Evolutionary conservation across 2,888 invertebrate species (phyloP), one percentile per base, ranked within the genome.

Genomic region (Pheosia tremula): DNA sequence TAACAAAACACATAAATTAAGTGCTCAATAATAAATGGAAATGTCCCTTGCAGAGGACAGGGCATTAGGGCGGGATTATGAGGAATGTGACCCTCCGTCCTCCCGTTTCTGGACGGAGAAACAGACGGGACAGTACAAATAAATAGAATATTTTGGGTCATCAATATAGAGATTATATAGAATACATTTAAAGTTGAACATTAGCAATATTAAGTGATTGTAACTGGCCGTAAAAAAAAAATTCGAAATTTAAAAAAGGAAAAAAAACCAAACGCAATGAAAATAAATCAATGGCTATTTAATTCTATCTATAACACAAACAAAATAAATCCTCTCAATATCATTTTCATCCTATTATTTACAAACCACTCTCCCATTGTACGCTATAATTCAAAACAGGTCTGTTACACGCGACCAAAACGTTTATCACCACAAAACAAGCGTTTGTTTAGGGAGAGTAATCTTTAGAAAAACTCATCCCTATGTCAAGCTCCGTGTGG

Each of bases 11-110:
- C 93, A 94, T 94, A 94, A 94, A 94, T 94, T 94, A 94, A 93
- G 94, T 93, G 93, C 93, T 93, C 93, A 93, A 93, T 94, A 94
- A 94, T 94, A 94, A 94, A 94, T 94, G 94, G 93, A 92, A 93
- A 91, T 94, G 94, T 94, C 94, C 93, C 87, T 89, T 88, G 91
- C 94, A 94, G 93, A 91, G 92, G 92, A 91, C 93, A 90, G 91
- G 89, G 92, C 91, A 91, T 93, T 93, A 93, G 88, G 91, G 90
- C 89, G 89, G 93, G 93, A 92, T 93, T 93, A 93, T 91, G 91
- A 91, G 88, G 84, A 87, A 87, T 83, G 84, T 80, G 84, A 85
- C 84, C 87, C 86, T 88, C 81, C 70, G 61, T 83, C 83, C 83
- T 82, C 83, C 67, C 66, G 78, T 78, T 75, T 86, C 83, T 80